Base-by-base conservation (phyloP, 1,140 invertebrate genomes). In the Tetraneura akinire region DNA sequence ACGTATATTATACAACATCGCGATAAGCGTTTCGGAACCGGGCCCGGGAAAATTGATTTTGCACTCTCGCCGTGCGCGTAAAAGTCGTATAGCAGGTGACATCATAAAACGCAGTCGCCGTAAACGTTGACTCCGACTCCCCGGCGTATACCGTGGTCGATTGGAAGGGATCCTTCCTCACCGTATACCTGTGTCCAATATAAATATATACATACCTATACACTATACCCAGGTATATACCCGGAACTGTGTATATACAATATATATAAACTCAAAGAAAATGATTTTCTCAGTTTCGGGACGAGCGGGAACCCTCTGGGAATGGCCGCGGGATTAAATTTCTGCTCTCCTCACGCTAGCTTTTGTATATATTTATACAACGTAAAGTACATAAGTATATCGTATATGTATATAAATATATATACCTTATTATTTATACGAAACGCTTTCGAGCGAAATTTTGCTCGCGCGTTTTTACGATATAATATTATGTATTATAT, bases 41-140 rank as follows among this genome's bases (percentile, higher is more conserved):
- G 37, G 53, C 57, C n/a, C 37, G 47, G 23, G 14, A 18, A 78
- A 78, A 78, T 78, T 78, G 74, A 78, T 60, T 78, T 78, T 57
- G 29, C 29, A 37, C 53, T 23, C 53, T 23, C 29, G 2, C 32
- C 21, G 3, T 32, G 73, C 51, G 71, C 8, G 32, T 37, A 37
- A 4, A 37, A 37, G 32, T 37, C 32, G 32, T 37, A 37, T 74
- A 42, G 71, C 74, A 78, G 74, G 74, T 78, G 74, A 78, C 55
- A 62, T 78, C 74, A 62, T 78, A 78, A 78, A 78, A 57, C 74
- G 74, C 55, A 47, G 53, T 62, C 21, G 74, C 74, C 55, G 74
- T 55, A 78, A 78, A 60, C 71, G 55, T 62, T 62, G 74, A 76
- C 53, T 76, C 60, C 18, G 37, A 23, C 37, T 78, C 37, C 37